Evolutionary conservation across 2,113 vertebrate genomes (phyloP).

Genomic region (Callionymus lyra): DNA sequence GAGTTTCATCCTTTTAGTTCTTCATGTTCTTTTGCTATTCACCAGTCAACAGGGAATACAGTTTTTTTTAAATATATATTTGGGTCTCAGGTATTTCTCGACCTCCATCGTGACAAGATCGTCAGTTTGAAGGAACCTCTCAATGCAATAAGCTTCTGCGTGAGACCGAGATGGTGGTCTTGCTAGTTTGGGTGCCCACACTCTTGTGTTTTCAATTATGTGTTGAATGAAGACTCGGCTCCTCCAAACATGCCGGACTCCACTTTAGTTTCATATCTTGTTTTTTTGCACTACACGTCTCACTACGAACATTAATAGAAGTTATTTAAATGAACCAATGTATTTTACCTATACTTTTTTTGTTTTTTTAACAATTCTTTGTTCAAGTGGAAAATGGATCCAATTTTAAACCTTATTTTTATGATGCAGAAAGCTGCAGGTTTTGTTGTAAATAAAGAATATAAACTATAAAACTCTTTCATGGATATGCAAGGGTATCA

Average conservation of each 20-base stretch:
- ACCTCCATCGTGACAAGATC: constrained; percentile 10
- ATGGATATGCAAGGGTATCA: no score
- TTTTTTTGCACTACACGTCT: constrained; percentile 50
- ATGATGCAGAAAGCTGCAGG: constrained; percentile 37
- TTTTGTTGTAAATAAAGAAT: constrained; percentile 43
- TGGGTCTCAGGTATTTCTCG: constrained; percentile 55
- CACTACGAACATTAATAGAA: constrained; percentile 34
- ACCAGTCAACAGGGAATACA: constrained; percentile 16
- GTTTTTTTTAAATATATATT: constrained; percentile 12
- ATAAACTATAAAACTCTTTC: no score
- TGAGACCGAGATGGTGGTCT: no score
- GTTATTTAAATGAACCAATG: constrained; percentile 47
- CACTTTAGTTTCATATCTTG: constrained; percentile 8
- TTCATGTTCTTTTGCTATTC: constrained; percentile 7
- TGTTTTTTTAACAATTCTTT: constrained; percentile 23
- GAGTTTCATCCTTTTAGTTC: constrained; percentile 1
- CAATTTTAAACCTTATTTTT: constrained; percentile 49
- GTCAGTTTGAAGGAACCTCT: constrained; percentile 10
- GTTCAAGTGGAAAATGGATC: constrained; percentile 23
- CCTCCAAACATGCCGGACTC: neutral
- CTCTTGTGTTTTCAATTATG: no score
- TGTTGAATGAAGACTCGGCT: no score
- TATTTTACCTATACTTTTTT: constrained; percentile 11
- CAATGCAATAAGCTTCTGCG: constrained; percentile 22
- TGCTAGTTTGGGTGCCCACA: no score